Base-by-base conservation (phyloP, 2,888 invertebrate genomes). In the Oasisia sp. region DNA sequence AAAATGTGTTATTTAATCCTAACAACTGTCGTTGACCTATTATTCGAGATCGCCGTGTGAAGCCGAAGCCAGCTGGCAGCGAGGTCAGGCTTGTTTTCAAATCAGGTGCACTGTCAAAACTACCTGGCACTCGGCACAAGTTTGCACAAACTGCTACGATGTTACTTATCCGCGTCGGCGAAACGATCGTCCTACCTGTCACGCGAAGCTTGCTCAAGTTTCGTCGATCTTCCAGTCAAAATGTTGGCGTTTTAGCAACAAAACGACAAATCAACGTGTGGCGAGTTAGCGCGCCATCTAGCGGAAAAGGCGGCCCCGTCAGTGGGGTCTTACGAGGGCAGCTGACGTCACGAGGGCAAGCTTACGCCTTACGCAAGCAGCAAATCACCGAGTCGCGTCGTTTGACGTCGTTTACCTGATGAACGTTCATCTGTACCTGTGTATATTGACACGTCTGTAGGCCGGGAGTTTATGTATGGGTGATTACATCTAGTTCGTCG, bases 61-160 rank as follows among this genome's bases (percentile, higher is more conserved):
- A n/a, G n/a, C n/a, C 74, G 27, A 74, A 74, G 74, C 74, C 74
- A 74, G 74, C 74, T 74, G 74, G 74, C 74, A 74, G 74, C 74
- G 74, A 74, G 74, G 74, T 74, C 74, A 74, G 74, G 74, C 74
- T 74, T 74, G 74, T 74, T 74, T 74, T 74, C 74, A 74, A 74
- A 74, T 74, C 74, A 74, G 74, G 74, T 27, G 74, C 74, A 74
- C 74, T 74, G 74, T 74, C 27, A 74, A 50, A 74, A 74, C 74
- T 74, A 74, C n/a, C 74, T 74, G 74, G n/a, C 74, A 74, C 74
- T 27, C 74, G 27, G 27, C 74, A 19, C 74, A 74, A 74, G 74
- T 74, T 74, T 74, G 74, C 27, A 19, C 27, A 74, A 74, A 74
- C 74, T 74, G 74, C 74, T 27, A 74, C 74, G 27, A 74, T 74